Conservation (phyloP, 2,113 vertebrate genomes). For the Butorides virescens region DNA sequence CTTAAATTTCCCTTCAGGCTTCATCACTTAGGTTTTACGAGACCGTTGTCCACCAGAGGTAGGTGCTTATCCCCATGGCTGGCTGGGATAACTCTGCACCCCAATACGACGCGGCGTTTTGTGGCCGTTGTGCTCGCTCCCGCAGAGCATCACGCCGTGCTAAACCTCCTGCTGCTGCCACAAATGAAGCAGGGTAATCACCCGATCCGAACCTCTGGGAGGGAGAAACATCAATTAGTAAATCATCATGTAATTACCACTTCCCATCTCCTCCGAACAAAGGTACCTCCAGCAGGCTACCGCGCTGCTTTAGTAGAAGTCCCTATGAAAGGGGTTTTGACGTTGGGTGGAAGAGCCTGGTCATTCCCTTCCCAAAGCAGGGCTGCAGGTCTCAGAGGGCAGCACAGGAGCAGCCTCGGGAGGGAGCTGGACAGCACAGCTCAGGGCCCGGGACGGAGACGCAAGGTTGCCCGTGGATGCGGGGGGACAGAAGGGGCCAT, state of each 20-base stretch:
- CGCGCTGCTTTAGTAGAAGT: background rate
- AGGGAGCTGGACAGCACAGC: background rate
- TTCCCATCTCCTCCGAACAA: background rate
- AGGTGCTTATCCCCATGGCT: background rate
- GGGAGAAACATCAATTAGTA: background rate
- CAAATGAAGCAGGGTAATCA: background rate
- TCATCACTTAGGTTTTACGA: background rate
- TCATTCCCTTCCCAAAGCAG: background rate
- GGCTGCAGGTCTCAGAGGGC: conserved; percentile 34
- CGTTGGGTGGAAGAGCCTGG: background rate
- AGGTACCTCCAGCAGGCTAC: background rate
- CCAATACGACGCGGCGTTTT: background rate
- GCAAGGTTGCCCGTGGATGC: background rate
- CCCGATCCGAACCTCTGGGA: background rate
- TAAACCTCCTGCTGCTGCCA: background rate
- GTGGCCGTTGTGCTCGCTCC: background rate
- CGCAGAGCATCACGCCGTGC: background rate
- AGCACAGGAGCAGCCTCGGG: background rate
- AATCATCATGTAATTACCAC: background rate
- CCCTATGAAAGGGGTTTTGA: background rate
- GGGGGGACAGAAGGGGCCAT: conserved; percentile 18
- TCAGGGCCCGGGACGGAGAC: conserved; percentile 15
- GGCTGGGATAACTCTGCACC: background rate
- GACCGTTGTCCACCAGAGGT: background rate
- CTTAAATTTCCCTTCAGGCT: background rate